Evolutionary conservation across 2,797 vertebrate species (phyloP).

Genomic region (Numenius phaeopus): DNA sequence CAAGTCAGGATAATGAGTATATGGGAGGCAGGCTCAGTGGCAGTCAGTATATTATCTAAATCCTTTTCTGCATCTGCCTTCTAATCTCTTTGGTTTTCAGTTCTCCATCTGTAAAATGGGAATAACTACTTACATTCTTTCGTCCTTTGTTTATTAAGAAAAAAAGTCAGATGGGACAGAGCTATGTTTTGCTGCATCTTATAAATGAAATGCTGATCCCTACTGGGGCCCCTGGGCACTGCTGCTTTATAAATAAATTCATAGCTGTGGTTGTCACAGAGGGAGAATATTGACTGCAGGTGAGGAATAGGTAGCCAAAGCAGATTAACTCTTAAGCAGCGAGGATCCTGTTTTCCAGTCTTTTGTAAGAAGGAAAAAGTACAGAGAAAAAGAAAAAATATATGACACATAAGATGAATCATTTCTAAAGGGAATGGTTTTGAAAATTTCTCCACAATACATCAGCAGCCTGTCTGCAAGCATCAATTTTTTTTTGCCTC

Average conservation of each 20-base stretch:
- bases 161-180: not conserved
- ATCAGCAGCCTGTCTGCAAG: constrained; percentile 30
- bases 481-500: not conserved
- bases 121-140: constrained; percentile 14
- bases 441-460: constrained; percentile 35
- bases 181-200: not conserved
- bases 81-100: not conserved
- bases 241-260: constrained; percentile 41
- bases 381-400: constrained; percentile 10
- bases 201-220: constrained; percentile 41
- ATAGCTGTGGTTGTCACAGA: constrained; percentile 9
- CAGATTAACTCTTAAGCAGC: constrained; percentile 60
- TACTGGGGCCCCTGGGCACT: not conserved
- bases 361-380: constrained; percentile 25
- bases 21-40: not conserved
- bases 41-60: not conserved
- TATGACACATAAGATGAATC: constrained; percentile 8
- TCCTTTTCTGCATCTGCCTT: constrained; percentile 2
- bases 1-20: not conserved
- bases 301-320: constrained; percentile 46
- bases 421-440: constrained; percentile 48
- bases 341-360: constrained; percentile 50
- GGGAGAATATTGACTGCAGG: constrained; percentile 41
- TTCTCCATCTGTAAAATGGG: constrained; percentile 7
- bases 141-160: constrained; percentile 25